Base-by-base conservation (phyloP, 2,113 vertebrate species). In the Paralichthys olivaceus region DNA sequence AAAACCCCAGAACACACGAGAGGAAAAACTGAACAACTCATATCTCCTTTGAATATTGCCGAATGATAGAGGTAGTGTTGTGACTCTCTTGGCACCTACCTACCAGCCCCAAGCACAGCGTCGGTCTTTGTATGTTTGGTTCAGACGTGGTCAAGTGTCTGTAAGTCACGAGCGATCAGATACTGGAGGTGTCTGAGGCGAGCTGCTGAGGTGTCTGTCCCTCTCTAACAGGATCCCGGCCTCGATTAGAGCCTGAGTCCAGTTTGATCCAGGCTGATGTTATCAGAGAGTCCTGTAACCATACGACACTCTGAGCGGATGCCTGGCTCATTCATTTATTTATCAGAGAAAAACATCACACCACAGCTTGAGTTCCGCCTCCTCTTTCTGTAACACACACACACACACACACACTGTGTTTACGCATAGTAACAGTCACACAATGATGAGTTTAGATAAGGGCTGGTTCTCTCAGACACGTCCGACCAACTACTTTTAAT, bases 251-350 rank as follows among this genome's bases (percentile, higher is more conserved):
- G 28, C n/a, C 32, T 34, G 53, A 7, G 28, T 2, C 9, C 63
- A 7, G 29, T 9, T 4, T n/a, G 28, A 34, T 53, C 45, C 71
- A 17, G 26, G 29, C 26, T 3, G 77, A 80, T 81, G 79, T 88
- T 77, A 83, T 75, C 79, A 72, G 58, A 75, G 64, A 75, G 66
- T 22, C 68, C 32, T 37, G 62, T 58, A 25, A 9, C 29, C 40
- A 29, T 19, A 29, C 0, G 7, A 62, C 59, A 54, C 69, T 45
- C 53, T n/a, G 25, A 32, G 61, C 25, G 9, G 8, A 55, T 4
- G 45, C 13, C 71, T 17, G 47, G 1, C 79, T 89, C 78, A 60
- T 87, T 91, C 47, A 90, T 91, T 92, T 87, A 91, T 92, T 90
- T 43, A 91, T 89, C 83, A 80, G 47, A 26, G 2, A 53, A 37